Percentiles rank a stretch among this genome's conserved stretches.
phyloP scores from a whole-genome alignment of 2,888 invertebrate genomes.

The Tetanocera ferruginea region DNA sequence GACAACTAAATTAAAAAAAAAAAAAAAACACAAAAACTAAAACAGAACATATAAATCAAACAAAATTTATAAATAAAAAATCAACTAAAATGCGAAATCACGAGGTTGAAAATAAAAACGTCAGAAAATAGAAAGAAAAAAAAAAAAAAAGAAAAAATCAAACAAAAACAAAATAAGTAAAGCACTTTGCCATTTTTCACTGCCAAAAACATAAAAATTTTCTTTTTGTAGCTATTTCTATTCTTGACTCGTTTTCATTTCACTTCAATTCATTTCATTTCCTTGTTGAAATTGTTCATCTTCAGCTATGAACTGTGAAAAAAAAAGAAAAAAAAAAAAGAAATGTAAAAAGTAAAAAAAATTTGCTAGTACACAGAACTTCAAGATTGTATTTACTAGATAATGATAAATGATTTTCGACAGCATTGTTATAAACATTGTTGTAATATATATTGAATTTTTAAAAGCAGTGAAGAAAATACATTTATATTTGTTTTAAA shows the following conservation, averaged over 20 bases:
- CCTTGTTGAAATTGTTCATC: not conserved
- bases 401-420: too few relatives aligned
- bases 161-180: not conserved
- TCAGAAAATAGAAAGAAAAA: not conserved
- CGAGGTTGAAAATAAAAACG: not conserved
- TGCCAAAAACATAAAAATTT: slow-evolving; percentile 35
- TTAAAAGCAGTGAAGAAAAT: too few relatives aligned
- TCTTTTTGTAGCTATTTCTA: slow-evolving; percentile 16
- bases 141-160: not conserved
- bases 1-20: not conserved
- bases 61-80: not conserved
- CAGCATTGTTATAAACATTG: too few relatives aligned
- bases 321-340: too few relatives aligned
- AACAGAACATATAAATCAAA: too few relatives aligned
- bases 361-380: too few relatives aligned
- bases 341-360: too few relatives aligned
- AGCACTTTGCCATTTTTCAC: slow-evolving; percentile 31
- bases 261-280: not conserved
- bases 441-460: too few relatives aligned
- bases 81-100: slow-evolving; percentile 6
- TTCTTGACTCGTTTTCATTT: slow-evolving; percentile 2
- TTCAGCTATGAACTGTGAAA: too few relatives aligned
- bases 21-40: not conserved
- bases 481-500: too few relatives aligned
- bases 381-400: too few relatives aligned